Conservation (phyloP, 2,888 invertebrate species). For the Tenthredo livida region DNA sequence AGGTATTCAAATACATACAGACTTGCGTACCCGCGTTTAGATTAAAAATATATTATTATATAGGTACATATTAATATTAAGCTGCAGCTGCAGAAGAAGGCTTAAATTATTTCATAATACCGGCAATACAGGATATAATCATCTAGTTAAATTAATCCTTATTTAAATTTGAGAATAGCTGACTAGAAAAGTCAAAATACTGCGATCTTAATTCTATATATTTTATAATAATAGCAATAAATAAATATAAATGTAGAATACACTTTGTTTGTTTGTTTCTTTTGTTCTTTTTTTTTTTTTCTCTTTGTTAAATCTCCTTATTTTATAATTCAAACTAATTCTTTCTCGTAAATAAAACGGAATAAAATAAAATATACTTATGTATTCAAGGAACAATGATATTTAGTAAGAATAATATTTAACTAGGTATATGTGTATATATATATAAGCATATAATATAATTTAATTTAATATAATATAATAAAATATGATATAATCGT, state of each 20-base stretch:
- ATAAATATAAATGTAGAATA: slow-evolving; percentile 1
- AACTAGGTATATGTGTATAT: not conserved
- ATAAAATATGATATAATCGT: not conserved
- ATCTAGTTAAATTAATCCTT: not conserved
- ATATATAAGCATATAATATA: not conserved
- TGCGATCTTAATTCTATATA: not conserved
- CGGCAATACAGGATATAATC: not conserved
- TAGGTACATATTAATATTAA: not conserved
- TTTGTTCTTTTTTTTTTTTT: not conserved
- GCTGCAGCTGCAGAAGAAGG: not conserved
- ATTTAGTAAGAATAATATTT: not conserved
- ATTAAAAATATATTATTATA: not conserved
- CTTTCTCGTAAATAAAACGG: not conserved
- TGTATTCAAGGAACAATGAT: not conserved
- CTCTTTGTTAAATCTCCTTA: not conserved
- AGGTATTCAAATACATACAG: not conserved
- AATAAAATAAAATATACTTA: not conserved
- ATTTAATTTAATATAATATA: not conserved
- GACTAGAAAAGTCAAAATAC: not conserved
- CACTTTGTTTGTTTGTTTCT: no score
- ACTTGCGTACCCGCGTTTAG: not conserved
- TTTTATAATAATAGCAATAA: not conserved
- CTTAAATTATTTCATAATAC: not conserved
- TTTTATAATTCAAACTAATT: not conserved
- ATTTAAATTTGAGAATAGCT: not conserved